Base-by-base conservation (phyloP, 35 echinoderm and acorn worm genomes). In the Acanthaster planci region DNA sequence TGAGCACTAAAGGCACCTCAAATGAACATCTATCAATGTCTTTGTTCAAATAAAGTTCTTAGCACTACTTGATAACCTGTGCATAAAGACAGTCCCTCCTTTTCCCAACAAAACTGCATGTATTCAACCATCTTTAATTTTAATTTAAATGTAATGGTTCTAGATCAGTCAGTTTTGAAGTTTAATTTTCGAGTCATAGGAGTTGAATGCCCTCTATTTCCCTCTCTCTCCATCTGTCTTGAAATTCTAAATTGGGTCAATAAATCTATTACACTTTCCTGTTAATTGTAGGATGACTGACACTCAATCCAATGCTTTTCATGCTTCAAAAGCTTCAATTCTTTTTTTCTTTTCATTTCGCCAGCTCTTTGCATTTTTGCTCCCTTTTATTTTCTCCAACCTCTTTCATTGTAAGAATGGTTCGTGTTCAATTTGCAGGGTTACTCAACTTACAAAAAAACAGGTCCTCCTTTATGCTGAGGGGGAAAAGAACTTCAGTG, bases 401-500 rank as follows among this genome's bases (percentile, higher is more conserved):
- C 64, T 34, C 64, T 72, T 72, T 72, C 12, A 47, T 47, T 72
- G 64, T 72, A 31, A 72, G 21, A 31, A 26, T 72, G 64, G 64
- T 72, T 47, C 30, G 64, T 72, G 64, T 72, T 72, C 64, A 34
- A 26, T 72, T 72, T 72, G 30, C 64, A 14, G 64, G 64, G 64
- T 72, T 72, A 72, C 64, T 72, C 64, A 72, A 72, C 64, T 72
- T 72, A 72, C 64, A 72, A 72, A 47, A 47, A 47, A 72, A 72
- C 19, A 29, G 64, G 64, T 72, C 64, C 64, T 72, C 64, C 34
- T 72, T 72, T 72, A 72, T 72, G 34, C 10, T 47, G 4, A 12
- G 42, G 14, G 26, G 64, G 34, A 26, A 72, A 21, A 72, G 34
- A 21, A 26, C 64, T 26, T 19, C 23, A 29, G 14, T 26, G 64